Percentiles rank a stretch among this genome's conserved stretches.
phyloP scores from a whole-genome alignment of 2,113 vertebrate genomes.

The Pleuronectes platessa region DNA sequence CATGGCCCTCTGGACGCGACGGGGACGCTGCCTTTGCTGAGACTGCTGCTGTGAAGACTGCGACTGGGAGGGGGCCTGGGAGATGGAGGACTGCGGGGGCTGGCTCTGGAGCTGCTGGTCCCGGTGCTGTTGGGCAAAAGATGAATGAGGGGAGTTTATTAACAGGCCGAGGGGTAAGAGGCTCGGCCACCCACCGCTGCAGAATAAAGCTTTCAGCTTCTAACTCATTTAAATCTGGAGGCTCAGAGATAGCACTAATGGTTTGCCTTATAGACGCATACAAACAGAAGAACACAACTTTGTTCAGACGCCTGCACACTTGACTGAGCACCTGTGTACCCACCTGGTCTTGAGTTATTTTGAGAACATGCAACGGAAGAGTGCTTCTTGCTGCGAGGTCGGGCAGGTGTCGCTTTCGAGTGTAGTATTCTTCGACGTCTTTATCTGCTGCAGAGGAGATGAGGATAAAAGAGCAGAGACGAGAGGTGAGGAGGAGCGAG shows the following conservation, averaged over 20 bases:
- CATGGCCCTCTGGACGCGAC: constrained; percentile 95
- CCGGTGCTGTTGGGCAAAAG: constrained; percentile 63
- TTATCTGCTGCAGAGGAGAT: constrained; percentile 89
- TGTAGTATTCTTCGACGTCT: constrained; percentile 97
- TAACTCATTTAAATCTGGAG: constrained; percentile 25
- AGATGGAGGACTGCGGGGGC: constrained; percentile 63
- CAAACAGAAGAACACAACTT: constrained; percentile 10
- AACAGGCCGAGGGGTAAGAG: constrained; percentile 23
- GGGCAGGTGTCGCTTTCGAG: constrained; percentile 92
- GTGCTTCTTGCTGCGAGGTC: constrained; percentile 95
- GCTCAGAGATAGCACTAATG: background rate
- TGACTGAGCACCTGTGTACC: constrained; percentile 37
- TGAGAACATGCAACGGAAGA: constrained; percentile 95
- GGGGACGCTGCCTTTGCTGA: constrained; percentile 88
- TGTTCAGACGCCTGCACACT: constrained; percentile 19
- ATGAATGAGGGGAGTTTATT: constrained; percentile 52
- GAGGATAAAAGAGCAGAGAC: constrained; percentile 7
- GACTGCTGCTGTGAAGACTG: constrained; percentile 77
- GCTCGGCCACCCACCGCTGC: constrained; percentile 21
- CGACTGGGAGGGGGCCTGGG: constrained; percentile 68
- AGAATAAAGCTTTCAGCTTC: background rate
- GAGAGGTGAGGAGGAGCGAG: constrained; percentile 35
- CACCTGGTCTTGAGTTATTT: constrained; percentile 93
- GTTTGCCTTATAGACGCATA: constrained; percentile 20
- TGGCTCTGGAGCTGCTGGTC: constrained; percentile 73